These are phyloP conservation scores for Cyanoramphus novaezelandiae DNA, from an alignment of 2,113 vertebrate species.

Conservation along the genomic window DNA sequence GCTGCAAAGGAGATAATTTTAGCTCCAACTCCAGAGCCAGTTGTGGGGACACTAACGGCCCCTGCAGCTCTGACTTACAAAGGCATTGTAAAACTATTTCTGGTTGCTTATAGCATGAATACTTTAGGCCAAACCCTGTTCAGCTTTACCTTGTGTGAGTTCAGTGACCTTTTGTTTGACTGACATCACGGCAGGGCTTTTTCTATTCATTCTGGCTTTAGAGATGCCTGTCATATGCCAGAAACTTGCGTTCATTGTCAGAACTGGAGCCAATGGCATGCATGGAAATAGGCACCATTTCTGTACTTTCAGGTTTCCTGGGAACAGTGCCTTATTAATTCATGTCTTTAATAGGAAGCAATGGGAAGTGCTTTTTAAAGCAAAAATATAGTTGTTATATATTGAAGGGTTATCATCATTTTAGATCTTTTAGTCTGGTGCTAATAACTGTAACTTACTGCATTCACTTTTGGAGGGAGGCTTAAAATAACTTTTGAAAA, in stretches of 20 bases:
- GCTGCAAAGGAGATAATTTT: background rate
- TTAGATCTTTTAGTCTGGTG: conserved; percentile 26
- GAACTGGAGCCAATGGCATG: background rate
- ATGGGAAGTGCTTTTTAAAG: conserved; percentile 51
- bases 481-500: conserved; percentile 49
- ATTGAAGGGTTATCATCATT: conserved; percentile 51
- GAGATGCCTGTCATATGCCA: conserved; percentile 6
- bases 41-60: background rate
- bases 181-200: background rate
- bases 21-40: background rate
- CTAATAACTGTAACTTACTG: conserved; percentile 52
- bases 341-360: conserved; percentile 18
- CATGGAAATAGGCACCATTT: background rate
- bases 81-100: background rate
- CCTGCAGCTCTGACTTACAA: background rate
- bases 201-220: background rate
- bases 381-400: conserved; percentile 55
- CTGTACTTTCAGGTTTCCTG: conserved; percentile 51
- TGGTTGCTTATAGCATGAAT: background rate
- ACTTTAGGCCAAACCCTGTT: background rate
- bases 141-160: background rate
- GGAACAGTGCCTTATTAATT: conserved; percentile 61
- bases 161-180: conserved; percentile 30
- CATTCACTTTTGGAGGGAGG: conserved; percentile 31
- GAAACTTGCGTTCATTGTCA: background rate